Evolutionary conservation across 2,888 invertebrate species (phyloP), one percentile per base, ranked within the genome.

Genomic region (Apoda limacodes): DNA sequence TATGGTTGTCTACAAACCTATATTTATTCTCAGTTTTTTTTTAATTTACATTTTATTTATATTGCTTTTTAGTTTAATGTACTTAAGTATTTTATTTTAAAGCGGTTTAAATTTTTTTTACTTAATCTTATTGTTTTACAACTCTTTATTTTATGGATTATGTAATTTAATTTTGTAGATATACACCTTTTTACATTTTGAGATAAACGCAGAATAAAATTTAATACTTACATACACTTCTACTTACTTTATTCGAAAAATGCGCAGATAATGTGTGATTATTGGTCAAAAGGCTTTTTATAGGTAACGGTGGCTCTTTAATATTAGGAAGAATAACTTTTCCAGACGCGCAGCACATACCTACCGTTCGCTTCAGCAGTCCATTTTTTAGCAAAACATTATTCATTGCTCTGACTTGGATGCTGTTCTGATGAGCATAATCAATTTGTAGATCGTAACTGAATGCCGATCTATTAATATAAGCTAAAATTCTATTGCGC

Each of bases 381-480:
- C 37, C 34, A 35, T 34, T 43, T 34, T 12, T 43, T 39, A 15
- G 41, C 34, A 25, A 24, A 37, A 13, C 42, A 45, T 46, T 48
- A 43, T 35, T 43, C 43, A 46, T 46, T 25, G 7, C 40, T 33
- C 43, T 42, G 21, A 45, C 45, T 46, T 43, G 39, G 25, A 48
- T 25, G 32, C 29, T 29, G 3, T 33, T 2, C 17, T 40, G 39
- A 29, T 45, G 37, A 13, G 39, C 40, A 39, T 47, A 47, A 35
- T 47, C 39, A 40, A 45, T 10, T 15, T 42, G 37, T 2, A 43
- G 45, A 40, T 43, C 38, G 14, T 43, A 45, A 23, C 37, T 42
- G 23, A 43, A 43, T 29, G 43, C 43, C 22, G 14, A 15, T 40
- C 41, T 39, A 17, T 43, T 42, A 14, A 38, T 42, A 22, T 40